Conservation (phyloP, 2,888 invertebrate species). For the Azorinus chamasolen region DNA sequence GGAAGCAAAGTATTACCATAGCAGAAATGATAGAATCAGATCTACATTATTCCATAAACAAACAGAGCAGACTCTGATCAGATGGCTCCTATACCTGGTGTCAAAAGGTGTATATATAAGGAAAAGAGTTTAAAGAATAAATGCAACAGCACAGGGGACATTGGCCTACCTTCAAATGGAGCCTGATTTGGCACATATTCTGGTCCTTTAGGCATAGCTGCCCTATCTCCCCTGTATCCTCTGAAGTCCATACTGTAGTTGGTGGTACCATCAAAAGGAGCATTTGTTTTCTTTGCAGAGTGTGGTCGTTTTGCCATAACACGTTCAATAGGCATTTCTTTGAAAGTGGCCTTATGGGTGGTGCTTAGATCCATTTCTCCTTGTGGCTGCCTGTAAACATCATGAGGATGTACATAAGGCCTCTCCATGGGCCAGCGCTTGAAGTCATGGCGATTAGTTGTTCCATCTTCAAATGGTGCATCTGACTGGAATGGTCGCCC, state of each 20-base stretch:
- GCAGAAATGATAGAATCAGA: no score
- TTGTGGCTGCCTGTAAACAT: slow-evolving; percentile 80
- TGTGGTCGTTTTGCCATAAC: slow-evolving; percentile 72
- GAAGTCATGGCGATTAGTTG: slow-evolving; percentile 84
- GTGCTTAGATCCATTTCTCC: slow-evolving; percentile 84
- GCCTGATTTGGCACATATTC: slow-evolving; percentile 83
- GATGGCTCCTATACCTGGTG: no score
- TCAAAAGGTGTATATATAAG: neutral
- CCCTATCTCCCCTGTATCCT: slow-evolving; percentile 77
- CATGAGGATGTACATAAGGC: slow-evolving; percentile 78
- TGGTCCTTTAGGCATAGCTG: slow-evolving; percentile 66
- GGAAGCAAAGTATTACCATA: no score
- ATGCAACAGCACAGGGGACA: neutral
- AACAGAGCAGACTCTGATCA: no score
- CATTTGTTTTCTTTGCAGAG: slow-evolving; percentile 67
- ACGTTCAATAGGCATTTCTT: slow-evolving; percentile 75
- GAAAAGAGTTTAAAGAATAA: neutral
- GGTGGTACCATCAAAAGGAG: slow-evolving; percentile 82
- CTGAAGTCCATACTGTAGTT: slow-evolving; percentile 82
- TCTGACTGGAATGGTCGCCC: slow-evolving; percentile 81
- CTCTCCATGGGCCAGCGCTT: slow-evolving; percentile 78
- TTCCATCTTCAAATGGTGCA: slow-evolving; percentile 84
- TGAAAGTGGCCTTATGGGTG: slow-evolving; percentile 81
- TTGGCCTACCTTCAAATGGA: slow-evolving; percentile 84
- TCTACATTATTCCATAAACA: no score